A percentile compares a stretch with the other conserved stretches of the same genome.
These are phyloP conservation scores for Alectoris magna DNA, from an alignment of 2,797 vertebrate species.

Conservation along the genomic window DNA sequence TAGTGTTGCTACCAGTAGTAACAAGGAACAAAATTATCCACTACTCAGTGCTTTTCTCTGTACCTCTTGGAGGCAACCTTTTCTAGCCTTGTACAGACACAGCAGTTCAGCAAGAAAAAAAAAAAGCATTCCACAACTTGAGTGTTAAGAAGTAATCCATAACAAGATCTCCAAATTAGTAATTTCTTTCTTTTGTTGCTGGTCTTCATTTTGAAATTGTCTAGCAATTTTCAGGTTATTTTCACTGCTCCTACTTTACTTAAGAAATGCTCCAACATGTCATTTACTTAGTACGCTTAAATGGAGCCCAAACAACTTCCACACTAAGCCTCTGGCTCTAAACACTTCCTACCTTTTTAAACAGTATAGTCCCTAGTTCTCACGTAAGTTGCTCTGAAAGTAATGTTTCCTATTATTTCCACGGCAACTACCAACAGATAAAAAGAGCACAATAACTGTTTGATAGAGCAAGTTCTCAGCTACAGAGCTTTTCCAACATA, in stretches of 20 bases:
- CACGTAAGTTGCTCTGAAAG: no score
- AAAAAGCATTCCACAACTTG: accelerated
- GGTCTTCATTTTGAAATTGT: background rate
- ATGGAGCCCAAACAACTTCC: accelerated
- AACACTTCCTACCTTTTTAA: accelerated
- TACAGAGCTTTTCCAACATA: no score
- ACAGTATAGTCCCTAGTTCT: accelerated
- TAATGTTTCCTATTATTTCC: no score
- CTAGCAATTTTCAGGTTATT: background rate
- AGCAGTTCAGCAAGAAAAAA: no score
- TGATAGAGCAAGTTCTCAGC: no score
- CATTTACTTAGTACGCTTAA: no score
- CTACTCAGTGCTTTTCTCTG: accelerated
- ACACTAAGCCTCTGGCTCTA: background rate
- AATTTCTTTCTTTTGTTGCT: background rate
- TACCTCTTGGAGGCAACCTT: background rate
- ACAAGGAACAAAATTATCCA: background rate
- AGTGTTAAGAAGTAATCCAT: accelerated
- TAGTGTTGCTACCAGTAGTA: accelerated
- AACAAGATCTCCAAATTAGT: accelerated
- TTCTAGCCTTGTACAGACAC: background rate
- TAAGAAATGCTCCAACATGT: accelerated
- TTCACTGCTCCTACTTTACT: background rate
- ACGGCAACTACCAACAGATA: no score
- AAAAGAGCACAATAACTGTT: no score